Percentiles rank a stretch among this genome's conserved stretches.
Conservation (phyloP, 2,113 vertebrate species). For the Eolophus roseicapilla region DNA sequence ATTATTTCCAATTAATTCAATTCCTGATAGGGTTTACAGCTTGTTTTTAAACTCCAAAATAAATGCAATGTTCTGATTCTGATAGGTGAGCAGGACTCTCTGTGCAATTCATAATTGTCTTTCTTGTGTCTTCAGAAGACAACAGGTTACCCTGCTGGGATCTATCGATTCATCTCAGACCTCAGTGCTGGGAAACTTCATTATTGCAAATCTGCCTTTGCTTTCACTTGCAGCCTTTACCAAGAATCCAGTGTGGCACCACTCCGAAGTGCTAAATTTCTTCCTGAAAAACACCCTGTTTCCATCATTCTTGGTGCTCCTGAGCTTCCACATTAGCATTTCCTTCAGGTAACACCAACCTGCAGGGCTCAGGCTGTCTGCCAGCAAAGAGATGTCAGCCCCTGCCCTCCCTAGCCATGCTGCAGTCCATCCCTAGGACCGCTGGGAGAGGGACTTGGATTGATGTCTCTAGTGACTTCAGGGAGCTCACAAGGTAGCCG, state of each 20-base stretch:
- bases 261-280: not conserved
- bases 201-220: not conserved
- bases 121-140: constrained; percentile 1
- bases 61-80: not conserved
- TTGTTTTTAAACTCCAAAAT: not conserved
- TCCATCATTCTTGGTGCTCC: not conserved
- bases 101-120: not conserved
- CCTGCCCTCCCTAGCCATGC: not conserved
- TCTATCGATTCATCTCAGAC: not conserved
- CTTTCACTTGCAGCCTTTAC: not conserved
- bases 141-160: not conserved
- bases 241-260: not conserved
- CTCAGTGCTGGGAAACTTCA: not conserved
- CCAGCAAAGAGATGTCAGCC: not conserved
- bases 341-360: constrained; percentile 16
- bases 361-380: not conserved
- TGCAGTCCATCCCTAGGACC: not conserved
- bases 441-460: not conserved
- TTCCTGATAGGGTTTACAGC: not conserved
- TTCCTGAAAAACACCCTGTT: not conserved
- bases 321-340: not conserved
- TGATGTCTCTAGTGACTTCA: constrained; percentile 33
- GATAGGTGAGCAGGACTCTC: not conserved
- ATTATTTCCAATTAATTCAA: constrained; percentile 56
- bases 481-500: not conserved